Conservation (phyloP, 2,888 invertebrate species). For the Cheilosia variabilis region DNA sequence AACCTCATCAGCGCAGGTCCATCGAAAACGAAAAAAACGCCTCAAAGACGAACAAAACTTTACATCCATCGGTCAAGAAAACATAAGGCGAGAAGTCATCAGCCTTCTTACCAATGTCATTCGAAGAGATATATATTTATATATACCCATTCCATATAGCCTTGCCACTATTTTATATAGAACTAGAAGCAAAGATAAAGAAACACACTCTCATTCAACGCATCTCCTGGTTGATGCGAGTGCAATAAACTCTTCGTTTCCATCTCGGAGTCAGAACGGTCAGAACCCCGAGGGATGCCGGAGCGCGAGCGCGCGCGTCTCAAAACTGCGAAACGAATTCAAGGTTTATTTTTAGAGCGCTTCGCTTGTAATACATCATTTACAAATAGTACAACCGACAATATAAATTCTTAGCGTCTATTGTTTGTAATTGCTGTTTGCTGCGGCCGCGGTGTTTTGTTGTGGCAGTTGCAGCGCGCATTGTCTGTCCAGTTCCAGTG, state of each 20-base stretch:
- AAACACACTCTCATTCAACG: conserved; percentile 43
- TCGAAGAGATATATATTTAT: conserved; percentile 53
- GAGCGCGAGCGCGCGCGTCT: conserved; percentile 26
- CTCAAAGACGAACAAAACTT: conserved; percentile 1
- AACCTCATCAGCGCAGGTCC: conserved; percentile 23
- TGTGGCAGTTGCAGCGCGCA: conserved; percentile 41
- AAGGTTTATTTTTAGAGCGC: conserved; percentile 74
- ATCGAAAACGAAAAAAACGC: conserved; percentile 32
- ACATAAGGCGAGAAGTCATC: conserved; percentile 53
- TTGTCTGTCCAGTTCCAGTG: conserved; percentile 7
- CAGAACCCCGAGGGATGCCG: conserved; percentile 66
- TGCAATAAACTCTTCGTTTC: conserved; percentile 65
- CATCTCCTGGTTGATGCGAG: conserved; percentile 55
- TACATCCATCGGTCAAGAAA: conserved; percentile 35
- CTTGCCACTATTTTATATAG: conserved; percentile 54
- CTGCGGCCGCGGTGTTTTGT: conserved; percentile 30
- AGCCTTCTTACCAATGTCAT: conserved; percentile 73
- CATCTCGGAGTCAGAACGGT: conserved; percentile 2
- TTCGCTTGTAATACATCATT: conserved; percentile 77
- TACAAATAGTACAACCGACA: conserved; percentile 76
- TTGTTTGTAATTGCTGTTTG: conserved; percentile 74
- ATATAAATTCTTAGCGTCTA: conserved; percentile 75
- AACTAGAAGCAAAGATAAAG: conserved; percentile 17
- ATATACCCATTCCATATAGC: conserved; percentile 41
- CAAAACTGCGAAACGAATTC: conserved; percentile 70